Conservation (phyloP, 1,140 invertebrate genomes). For the Bombus sibiricus region DNA sequence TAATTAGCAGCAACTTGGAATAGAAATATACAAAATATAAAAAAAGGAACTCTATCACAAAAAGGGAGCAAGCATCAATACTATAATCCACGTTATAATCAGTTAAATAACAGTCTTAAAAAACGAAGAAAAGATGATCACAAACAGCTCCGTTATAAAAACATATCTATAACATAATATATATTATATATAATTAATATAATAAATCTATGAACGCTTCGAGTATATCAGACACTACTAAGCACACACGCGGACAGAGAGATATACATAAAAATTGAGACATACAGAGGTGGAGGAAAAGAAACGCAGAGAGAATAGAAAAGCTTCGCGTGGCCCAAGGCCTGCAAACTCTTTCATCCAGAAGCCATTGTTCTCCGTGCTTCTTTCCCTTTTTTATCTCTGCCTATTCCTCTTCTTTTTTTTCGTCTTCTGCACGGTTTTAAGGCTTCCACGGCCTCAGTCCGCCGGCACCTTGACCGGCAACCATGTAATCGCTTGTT, state of each 20-base stretch:
- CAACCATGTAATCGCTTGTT: slow-evolving; percentile 57
- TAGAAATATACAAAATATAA: not conserved
- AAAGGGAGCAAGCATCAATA: not conserved
- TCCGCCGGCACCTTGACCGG: slow-evolving; percentile 52
- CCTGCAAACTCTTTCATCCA: slow-evolving; percentile 62
- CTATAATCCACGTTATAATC: not conserved
- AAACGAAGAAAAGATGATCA: not conserved
- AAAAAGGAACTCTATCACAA: not conserved
- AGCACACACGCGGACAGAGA: not conserved
- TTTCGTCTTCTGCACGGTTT: not conserved
- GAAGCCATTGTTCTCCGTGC: slow-evolving; percentile 48
- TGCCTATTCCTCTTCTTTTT: not conserved
- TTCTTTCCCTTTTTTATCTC: slow-evolving; percentile 29
- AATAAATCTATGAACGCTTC: not conserved
- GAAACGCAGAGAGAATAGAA: slow-evolving; percentile 33
- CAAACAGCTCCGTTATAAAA: not conserved
- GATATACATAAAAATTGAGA: not conserved
- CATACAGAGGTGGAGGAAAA: not conserved
- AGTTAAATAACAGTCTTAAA: not conserved
- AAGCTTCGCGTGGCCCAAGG: slow-evolving; percentile 42
- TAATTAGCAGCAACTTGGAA: too few relatives aligned
- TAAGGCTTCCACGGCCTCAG: slow-evolving; percentile 19
- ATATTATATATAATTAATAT: too few relatives aligned
- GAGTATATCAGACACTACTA: slow-evolving; percentile 24
- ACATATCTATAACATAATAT: not conserved